A percentile compares a stretch with the other conserved stretches of the same genome.
Evolutionary conservation across 2,113 vertebrate species (phyloP).

Genomic region (Donacobius atricapilla): DNA sequence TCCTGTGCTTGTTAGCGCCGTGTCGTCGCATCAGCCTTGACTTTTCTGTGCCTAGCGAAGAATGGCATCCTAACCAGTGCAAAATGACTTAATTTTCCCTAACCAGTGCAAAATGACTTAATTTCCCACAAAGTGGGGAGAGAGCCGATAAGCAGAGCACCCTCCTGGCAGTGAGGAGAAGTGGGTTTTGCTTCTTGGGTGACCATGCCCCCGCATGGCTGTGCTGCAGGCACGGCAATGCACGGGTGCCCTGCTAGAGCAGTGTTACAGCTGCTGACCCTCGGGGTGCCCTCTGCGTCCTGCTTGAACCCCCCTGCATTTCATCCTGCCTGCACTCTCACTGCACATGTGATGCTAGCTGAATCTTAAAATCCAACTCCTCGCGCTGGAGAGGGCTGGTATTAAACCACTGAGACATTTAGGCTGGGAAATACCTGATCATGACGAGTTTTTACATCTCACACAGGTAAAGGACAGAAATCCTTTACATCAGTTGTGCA

Average conservation of each 20-base stretch:
- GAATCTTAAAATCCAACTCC: rapidly evolving
- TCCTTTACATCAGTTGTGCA: rapidly evolving
- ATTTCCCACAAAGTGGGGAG: neutral
- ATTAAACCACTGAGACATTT: rapidly evolving
- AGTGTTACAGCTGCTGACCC: rapidly evolving
- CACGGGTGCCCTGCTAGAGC: rapidly evolving
- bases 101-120: rapidly evolving
- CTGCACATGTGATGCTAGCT: rapidly evolving
- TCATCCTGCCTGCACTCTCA: rapidly evolving
- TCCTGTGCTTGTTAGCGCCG: neutral
- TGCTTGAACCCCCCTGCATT: rapidly evolving
- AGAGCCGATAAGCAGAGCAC: neutral
- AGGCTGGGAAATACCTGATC: rapidly evolving
- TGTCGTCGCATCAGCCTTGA: neutral
- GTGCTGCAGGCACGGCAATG: neutral
- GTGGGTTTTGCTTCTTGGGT: rapidly evolving
- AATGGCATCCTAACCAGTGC: neutral
- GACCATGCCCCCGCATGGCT: rapidly evolving
- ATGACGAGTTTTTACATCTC: rapidly evolving
- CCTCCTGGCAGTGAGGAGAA: neutral
- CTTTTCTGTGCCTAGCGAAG: neutral
- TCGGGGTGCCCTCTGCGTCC: rapidly evolving
- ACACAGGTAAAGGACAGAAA: neutral
- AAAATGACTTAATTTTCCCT: no score
- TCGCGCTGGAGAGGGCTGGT: neutral